Base-by-base conservation (phyloP, 1,140 invertebrate genomes). In the Orius laevigatus region DNA sequence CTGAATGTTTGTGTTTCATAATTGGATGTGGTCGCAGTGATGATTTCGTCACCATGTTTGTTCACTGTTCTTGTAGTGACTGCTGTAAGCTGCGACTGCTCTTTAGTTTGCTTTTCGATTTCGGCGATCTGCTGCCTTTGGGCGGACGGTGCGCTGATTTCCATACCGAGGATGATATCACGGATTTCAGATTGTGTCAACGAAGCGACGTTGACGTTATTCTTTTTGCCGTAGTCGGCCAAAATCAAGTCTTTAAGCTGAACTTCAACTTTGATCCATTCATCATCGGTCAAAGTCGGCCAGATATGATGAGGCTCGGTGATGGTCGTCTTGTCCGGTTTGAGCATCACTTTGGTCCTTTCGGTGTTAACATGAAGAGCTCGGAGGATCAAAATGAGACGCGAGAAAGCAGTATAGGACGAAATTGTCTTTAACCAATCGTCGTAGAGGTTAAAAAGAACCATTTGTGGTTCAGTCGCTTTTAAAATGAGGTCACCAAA, bases 71-170 rank as follows among this genome's bases (percentile, higher is more conserved):
- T 71, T 0, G 96, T 98, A 0, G 94, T 98, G 0, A 94, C 98
- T 0, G 94, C 93, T 0, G 95, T 98, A 1, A 98, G 68, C 60
- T 98, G 95, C 10, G 89, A 93, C 63, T 98, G 95, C 65, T 99
- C 95, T 62, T 98, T 98, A 5, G 94, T 98, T 67, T 98, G 95
- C 63, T 99, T 99, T 65, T 99, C 96, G 58, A 99, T 99, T 66
- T 99, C 96, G 1, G 94, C 94, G 56, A 99, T 98, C 66, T 99
- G 95, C 64, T 98, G 95, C 42, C 96, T 71, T 63, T 99, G 94
- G 0, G 93, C 92, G 0, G 92, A 97, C 0, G 96, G 96, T 1
- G 96, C 95, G 32, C 90, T 95, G 52, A 99, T 98, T 69, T 99
- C 96, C 94, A 98, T 98, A 61, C 96, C 96, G 19, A 99, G 72